Percentiles rank a stretch among this genome's conserved stretches.
phyloP scores from a whole-genome alignment of 2,113 vertebrate genomes.

The Dasyornis broadbenti region DNA sequence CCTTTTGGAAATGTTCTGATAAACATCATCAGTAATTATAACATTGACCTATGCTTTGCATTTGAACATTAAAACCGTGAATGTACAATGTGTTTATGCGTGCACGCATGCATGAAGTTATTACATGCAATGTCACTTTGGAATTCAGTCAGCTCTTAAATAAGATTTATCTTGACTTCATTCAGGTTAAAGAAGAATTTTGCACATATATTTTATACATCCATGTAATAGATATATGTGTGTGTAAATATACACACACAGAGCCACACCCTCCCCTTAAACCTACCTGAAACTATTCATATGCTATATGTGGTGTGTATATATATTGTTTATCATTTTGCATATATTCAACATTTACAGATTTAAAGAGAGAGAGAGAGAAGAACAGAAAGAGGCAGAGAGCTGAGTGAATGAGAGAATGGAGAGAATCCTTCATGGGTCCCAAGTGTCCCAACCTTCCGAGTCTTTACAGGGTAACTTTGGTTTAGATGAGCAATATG shows the following conservation, averaged over 20 bases:
- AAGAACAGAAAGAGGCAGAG: not conserved
- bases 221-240: not conserved
- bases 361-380: not conserved
- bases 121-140: not conserved
- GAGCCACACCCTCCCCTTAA: not conserved
- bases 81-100: not conserved
- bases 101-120: not conserved
- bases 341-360: not conserved
- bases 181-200: not conserved
- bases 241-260: not conserved
- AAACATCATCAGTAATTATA: not conserved
- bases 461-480: slow-evolving; percentile 18
- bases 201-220: not conserved
- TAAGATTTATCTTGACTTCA: not conserved
- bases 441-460: not conserved
- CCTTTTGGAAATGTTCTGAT: slow-evolving; percentile 14
- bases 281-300: not conserved
- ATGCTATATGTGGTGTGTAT: not conserved
- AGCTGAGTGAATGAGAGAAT: not conserved
- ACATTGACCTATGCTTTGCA: not conserved
- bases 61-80: not conserved
- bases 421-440: not conserved
- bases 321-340: not conserved
- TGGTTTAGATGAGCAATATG: slow-evolving; percentile 23
- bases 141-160: not conserved